A percentile compares a stretch with the other conserved stretches of the same genome.
phyloP scores from a whole-genome alignment of 1,140 invertebrate genomes.

The Drosophila tristis region DNA sequence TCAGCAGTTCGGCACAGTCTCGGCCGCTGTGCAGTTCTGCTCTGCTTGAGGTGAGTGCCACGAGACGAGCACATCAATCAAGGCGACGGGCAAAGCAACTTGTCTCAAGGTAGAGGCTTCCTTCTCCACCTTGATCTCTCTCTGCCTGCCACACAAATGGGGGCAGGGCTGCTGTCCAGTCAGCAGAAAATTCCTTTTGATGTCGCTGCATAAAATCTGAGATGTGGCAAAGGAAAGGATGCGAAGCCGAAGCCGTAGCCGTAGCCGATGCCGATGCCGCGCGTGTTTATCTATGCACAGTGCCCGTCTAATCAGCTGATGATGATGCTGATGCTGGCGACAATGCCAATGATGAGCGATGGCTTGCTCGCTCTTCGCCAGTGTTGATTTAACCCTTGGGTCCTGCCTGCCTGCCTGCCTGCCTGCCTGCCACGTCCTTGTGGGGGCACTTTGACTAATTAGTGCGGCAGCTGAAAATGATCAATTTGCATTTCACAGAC shows the following conservation, averaged over 20 bases:
- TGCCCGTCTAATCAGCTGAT: constrained; percentile 63
- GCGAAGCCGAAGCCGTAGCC: not conserved
- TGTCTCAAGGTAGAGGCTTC: constrained; percentile 34
- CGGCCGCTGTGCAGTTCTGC: not conserved
- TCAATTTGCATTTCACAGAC: constrained; percentile 79
- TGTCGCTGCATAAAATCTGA: constrained; percentile 55
- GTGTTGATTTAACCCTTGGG: constrained; percentile 69
- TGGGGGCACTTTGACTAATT: constrained; percentile 76
- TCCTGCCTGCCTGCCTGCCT: not conserved
- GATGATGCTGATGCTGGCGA: constrained; percentile 1
- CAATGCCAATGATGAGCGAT: constrained; percentile 30
- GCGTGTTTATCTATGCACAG: constrained; percentile 73
- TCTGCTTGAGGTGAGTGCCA: constrained; percentile 45
- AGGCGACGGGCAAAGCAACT: constrained; percentile 3
- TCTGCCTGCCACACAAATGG: not conserved
- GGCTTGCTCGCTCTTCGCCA: constrained; percentile 14
- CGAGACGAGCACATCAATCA: constrained; percentile 45
- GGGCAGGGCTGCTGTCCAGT: constrained; percentile 14
- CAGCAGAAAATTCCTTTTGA: constrained; percentile 45
- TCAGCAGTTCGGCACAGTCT: constrained; percentile 4
- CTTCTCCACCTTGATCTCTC: constrained; percentile 38
- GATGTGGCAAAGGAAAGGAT: constrained; percentile 15
- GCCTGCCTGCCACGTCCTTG: constrained; percentile 23
- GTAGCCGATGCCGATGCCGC: not conserved
- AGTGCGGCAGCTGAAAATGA: constrained; percentile 73